Percentiles rank a stretch among this genome's conserved stretches.
These are phyloP conservation scores for Diadema setosum DNA, from an alignment of 35 echinoderm and acorn worm genomes.

Conservation along the genomic window DNA sequence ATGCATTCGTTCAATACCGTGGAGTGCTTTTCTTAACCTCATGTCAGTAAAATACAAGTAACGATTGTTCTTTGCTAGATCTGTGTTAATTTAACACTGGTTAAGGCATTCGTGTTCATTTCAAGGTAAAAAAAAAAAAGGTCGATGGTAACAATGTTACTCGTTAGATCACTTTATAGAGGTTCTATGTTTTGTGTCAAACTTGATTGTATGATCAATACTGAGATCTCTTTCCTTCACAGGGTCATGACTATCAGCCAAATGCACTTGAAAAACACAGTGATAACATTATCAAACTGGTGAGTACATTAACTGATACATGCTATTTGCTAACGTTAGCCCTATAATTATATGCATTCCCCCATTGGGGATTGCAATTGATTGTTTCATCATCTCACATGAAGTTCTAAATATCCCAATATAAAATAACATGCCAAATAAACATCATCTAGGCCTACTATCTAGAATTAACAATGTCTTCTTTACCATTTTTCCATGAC, in stretches of 20 bases:
- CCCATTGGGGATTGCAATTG: background rate
- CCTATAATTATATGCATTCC: background rate
- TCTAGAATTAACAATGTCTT: too few species aligned
- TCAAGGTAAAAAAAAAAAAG: background rate
- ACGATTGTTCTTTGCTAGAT: background rate
- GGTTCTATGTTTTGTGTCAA: background rate
- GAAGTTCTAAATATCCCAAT: background rate
- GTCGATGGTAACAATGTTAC: background rate
- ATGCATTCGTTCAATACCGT: too few species aligned
- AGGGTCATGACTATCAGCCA: constrained; percentile 49
- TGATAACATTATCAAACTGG: constrained; percentile 38
- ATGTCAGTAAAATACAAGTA: background rate
- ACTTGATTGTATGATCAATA: background rate
- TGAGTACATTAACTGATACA: background rate
- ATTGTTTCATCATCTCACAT: background rate
- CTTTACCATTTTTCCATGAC: too few species aligned
- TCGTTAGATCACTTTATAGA: background rate
- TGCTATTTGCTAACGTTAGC: background rate
- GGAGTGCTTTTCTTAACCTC: too few species aligned
- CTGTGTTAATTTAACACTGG: background rate
- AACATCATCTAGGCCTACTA: too few species aligned
- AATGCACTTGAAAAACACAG: constrained; percentile 28
- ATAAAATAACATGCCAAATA: background rate
- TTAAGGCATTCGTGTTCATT: background rate
- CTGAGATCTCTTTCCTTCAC: background rate